phyloP scores from a whole-genome alignment of 2,113 vertebrate species.

The Peromyscus polionotus region DNA sequence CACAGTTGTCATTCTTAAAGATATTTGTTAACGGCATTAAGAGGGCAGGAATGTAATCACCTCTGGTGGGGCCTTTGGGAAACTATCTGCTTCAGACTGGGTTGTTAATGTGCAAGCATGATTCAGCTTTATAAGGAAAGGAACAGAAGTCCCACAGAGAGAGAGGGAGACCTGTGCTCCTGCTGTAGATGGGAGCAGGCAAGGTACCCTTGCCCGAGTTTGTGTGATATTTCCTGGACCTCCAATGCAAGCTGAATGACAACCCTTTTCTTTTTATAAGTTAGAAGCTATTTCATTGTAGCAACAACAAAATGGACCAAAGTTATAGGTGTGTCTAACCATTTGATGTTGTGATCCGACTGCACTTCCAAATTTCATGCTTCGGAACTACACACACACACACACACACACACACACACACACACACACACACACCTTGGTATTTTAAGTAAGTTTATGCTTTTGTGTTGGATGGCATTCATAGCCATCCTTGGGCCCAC shows the following conservation, averaged over 20 bases:
- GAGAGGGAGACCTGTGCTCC: not conserved
- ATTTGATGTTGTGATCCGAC: not conserved
- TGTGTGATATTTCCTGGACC: not conserved
- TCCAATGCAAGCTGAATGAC: not conserved
- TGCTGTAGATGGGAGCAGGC: not conserved
- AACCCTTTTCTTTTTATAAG: not conserved
- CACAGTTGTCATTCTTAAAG: not conserved
- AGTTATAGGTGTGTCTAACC: not conserved
- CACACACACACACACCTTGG: not conserved
- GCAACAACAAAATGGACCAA: not conserved
- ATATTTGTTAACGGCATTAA: too few species aligned
- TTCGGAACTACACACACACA: not conserved
- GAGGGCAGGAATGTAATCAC: not conserved
- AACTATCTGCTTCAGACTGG: not conserved
- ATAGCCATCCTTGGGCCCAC: not conserved
- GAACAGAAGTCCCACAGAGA: not conserved
- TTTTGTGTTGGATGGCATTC: not conserved
- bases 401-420: not conserved
- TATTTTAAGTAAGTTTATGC: not conserved
- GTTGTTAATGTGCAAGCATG: not conserved
- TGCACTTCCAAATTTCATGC: not conserved
- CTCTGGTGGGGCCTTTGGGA: not conserved
- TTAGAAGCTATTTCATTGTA: not conserved
- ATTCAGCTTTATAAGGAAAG: not conserved
- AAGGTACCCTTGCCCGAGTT: not conserved